Conservation (phyloP, 2,797 vertebrate species). For the Erpetoichthys calabaricus region DNA sequence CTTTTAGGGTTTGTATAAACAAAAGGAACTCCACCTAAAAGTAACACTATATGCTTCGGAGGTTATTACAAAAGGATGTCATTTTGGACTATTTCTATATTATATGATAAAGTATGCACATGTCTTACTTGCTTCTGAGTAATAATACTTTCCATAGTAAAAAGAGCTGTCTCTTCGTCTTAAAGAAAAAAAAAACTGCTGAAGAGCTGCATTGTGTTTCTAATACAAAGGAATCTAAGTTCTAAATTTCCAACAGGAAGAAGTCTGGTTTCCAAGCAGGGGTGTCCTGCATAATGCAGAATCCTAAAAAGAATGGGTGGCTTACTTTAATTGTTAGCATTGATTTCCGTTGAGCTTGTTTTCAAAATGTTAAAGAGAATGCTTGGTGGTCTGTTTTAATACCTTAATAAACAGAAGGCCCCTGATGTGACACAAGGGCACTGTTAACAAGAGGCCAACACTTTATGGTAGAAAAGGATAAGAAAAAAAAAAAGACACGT, state of each 20-base stretch:
- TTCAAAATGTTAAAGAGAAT: slow-evolving; percentile 15
- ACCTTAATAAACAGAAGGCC: slow-evolving; percentile 57
- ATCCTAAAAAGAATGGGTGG: slow-evolving; percentile 12
- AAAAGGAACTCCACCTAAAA: no score
- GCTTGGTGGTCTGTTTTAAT: slow-evolving; percentile 65
- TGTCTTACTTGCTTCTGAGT: no score
- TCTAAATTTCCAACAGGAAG: neutral
- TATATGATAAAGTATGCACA: no score
- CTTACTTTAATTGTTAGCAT: slow-evolving; percentile 9
- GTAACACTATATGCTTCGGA: no score
- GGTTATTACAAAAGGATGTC: no score
- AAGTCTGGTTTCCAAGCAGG: slow-evolving; percentile 12
- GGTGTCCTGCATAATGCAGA: slow-evolving; percentile 20
- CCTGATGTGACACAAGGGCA: slow-evolving; percentile 49
- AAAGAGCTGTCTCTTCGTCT: no score
- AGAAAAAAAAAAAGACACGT: slow-evolving; percentile 14
- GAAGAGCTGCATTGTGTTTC: neutral
- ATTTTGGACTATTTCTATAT: no score
- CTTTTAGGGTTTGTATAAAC: no score
- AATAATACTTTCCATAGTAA: no score
- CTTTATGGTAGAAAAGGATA: slow-evolving; percentile 24
- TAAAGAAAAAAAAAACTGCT: no score
- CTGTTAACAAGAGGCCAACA: slow-evolving; percentile 23
- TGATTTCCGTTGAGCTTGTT: slow-evolving; percentile 10
- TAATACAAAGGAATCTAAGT: neutral